Conservation (phyloP, 35 echinoderm and acorn worm genomes). For the Patiria miniata region DNA sequence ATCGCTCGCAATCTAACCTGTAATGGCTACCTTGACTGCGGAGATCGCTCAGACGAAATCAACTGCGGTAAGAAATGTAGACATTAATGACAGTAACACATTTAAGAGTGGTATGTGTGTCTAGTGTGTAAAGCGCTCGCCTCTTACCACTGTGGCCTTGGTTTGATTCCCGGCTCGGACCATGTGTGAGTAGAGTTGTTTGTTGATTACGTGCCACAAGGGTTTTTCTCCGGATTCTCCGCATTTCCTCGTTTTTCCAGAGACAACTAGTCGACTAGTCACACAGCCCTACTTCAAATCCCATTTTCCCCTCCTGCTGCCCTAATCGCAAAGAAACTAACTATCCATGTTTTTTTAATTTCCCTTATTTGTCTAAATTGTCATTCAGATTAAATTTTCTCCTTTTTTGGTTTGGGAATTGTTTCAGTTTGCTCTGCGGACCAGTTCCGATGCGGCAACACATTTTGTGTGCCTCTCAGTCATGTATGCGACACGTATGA, state of each 20-base stretch:
- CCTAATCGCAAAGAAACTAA: background rate
- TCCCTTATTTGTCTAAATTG: background rate
- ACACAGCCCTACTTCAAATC: too few relatives aligned
- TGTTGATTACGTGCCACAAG: too few relatives aligned
- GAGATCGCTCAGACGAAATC: slow-evolving; percentile 36
- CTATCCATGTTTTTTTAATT: background rate
- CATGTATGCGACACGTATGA: slow-evolving; percentile 73
- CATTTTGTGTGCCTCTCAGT: slow-evolving; percentile 55
- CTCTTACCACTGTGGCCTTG: too few relatives aligned
- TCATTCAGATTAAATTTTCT: background rate
- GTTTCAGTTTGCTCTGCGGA: slow-evolving; percentile 61
- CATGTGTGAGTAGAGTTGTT: too few relatives aligned
- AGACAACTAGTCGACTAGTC: too few relatives aligned
- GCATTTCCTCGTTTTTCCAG: too few relatives aligned
- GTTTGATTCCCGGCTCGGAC: too few relatives aligned
- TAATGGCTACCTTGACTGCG: slow-evolving; percentile 28
- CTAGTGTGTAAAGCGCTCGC: background rate
- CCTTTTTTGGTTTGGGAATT: slow-evolving; percentile 8
- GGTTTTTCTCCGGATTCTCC: too few relatives aligned
- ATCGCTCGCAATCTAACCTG: slow-evolving; percentile 1
- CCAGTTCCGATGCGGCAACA: slow-evolving; percentile 66
- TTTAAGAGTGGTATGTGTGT: background rate
- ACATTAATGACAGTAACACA: too few relatives aligned
- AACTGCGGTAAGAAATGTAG: slow-evolving; percentile 6
- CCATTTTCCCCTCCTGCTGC: too few relatives aligned